Evolutionary conservation across 1,140 invertebrate genomes (phyloP).

Genomic region (Bactericera cockerelli): DNA sequence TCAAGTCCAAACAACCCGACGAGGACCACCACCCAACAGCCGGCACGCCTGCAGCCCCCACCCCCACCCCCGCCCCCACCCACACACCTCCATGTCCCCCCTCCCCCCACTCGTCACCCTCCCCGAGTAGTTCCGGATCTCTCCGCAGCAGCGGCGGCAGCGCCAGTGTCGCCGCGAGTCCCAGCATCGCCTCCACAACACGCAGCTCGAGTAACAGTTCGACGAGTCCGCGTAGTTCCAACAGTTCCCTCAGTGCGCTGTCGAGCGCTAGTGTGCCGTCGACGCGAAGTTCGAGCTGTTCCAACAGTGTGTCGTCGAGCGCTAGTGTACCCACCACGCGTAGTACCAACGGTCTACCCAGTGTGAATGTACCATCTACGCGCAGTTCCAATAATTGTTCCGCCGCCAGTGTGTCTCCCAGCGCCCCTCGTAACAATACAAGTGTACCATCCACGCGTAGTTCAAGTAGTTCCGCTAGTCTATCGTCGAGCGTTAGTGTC

Average conservation of each 20-base stretch:
- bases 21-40: not conserved
- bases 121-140: not conserved
- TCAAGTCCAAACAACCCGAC: not conserved
- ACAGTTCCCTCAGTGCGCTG: not conserved
- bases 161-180: not conserved
- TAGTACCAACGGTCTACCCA: too few species aligned
- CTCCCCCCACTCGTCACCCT: slow-evolving; percentile 11
- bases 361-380: too few species aligned
- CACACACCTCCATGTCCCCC: not conserved
- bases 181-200: not conserved
- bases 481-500: too few species aligned
- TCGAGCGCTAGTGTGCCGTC: not conserved
- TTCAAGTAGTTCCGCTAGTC: too few species aligned
- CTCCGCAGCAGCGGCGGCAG: not conserved
- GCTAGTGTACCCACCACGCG: too few species aligned
- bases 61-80: not conserved
- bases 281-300: not conserved
- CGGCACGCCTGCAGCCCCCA: not conserved
- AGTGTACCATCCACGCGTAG: too few species aligned
- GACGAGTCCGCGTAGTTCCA: not conserved
- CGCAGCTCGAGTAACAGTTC: not conserved
- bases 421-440: too few species aligned
- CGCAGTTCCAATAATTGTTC: too few species aligned
- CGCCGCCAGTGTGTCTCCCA: too few species aligned
- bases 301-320: not conserved